Conservation (phyloP, 2,113 vertebrate species). For the Eclectus roratus region DNA sequence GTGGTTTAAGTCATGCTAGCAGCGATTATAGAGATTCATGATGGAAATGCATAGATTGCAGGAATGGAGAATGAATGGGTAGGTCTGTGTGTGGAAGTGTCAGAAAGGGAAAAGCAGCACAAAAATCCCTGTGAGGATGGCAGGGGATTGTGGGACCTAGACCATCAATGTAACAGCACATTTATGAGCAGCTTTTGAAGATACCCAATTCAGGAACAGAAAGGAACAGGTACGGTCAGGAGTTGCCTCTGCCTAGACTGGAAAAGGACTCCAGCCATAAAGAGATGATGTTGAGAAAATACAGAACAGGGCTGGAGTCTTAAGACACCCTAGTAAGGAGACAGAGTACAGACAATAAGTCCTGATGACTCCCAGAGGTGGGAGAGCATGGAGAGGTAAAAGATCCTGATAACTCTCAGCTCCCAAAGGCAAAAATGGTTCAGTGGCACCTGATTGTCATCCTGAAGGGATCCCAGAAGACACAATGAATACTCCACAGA, state of each 20-base stretch:
- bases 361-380: not conserved
- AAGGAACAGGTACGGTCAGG: not conserved
- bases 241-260: not conserved
- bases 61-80: not conserved
- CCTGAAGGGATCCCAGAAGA: not conserved
- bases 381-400: not conserved
- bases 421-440: not conserved
- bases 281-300: not conserved
- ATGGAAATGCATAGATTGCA: not conserved
- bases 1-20: not conserved
- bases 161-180: not conserved
- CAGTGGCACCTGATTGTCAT: not conserved
- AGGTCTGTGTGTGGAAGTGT: not conserved
- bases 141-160: not conserved
- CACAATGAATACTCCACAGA: accelerated
- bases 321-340: not conserved
- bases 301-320: not conserved
- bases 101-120: not conserved
- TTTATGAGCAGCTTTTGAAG: not conserved
- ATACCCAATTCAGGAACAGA: not conserved
- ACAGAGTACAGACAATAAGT: not conserved
- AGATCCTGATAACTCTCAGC: not conserved
- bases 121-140: not conserved
- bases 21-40: not conserved
- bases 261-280: not conserved